Percentiles rank a stretch among this genome's conserved stretches.
These are phyloP conservation scores for Ooceraea biroi DNA, from an alignment of 1,140 invertebrate species.

Conservation along the genomic window DNA sequence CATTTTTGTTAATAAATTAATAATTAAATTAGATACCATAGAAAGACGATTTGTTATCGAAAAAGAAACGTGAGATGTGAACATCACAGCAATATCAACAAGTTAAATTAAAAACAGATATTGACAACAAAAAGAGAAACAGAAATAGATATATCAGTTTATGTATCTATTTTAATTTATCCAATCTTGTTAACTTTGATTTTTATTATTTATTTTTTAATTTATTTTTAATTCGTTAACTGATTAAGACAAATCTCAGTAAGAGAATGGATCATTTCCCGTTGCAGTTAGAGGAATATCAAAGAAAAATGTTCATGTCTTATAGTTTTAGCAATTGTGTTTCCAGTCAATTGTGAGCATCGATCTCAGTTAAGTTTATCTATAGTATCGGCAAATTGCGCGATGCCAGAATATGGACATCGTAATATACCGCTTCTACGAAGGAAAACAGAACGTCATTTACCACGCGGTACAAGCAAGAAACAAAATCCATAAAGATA, in stretches of 20 bases:
- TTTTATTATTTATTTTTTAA: too few species aligned
- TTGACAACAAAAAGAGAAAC: too few species aligned
- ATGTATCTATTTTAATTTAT: too few species aligned
- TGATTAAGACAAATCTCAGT: neutral
- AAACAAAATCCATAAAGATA: conserved; percentile 35
- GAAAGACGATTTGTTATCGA: too few species aligned
- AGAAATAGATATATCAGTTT: too few species aligned
- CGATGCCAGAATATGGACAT: neutral
- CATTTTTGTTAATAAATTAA: too few species aligned
- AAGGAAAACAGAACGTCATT: neutral
- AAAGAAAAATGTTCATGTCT: neutral
- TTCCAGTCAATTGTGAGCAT: neutral
- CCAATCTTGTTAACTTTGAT: too few species aligned
- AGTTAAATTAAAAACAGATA: too few species aligned
- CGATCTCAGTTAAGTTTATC: conserved; percentile 24
- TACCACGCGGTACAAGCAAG: neutral
- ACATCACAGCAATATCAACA: too few species aligned
- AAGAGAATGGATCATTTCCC: neutral
- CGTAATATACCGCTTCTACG: neutral
- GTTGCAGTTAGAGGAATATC: neutral
- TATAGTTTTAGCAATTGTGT: conserved; percentile 13
- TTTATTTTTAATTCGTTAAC: too few species aligned
- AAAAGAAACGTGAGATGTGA: too few species aligned
- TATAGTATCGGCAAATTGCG: conserved; percentile 13
- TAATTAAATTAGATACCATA: too few species aligned